These are phyloP conservation scores for Tenualosa thibaudeaui DNA, from an alignment of 2,797 vertebrate genomes.

Conservation along the genomic window DNA sequence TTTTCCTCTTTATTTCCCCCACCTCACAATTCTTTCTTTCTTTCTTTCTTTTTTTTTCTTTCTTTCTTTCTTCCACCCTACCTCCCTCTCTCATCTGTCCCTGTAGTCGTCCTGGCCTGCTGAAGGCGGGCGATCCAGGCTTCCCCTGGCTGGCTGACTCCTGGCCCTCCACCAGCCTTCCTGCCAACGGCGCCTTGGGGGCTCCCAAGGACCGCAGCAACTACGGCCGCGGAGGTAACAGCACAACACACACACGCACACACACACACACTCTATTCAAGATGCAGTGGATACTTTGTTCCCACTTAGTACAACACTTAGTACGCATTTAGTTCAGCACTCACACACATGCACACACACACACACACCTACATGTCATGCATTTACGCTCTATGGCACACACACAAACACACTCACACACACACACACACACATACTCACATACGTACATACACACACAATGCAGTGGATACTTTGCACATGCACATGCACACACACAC, in stretches of 20 bases:
- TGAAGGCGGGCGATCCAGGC: slow-evolving; percentile 87
- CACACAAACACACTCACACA: background rate
- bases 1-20: background rate
- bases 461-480: background rate
- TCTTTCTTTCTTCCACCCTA: background rate
- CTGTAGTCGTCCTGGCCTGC: slow-evolving; percentile 84
- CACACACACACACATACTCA: slow-evolving; percentile 28
- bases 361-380: no score
- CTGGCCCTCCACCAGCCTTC: slow-evolving; percentile 92
- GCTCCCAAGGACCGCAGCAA: slow-evolving; percentile 86
- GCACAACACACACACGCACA: background rate
- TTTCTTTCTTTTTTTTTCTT: slow-evolving; percentile 10
- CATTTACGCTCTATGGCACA: no score
- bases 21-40: background rate
- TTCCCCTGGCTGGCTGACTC: slow-evolving; percentile 96
- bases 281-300: no score
- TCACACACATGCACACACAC: no score
- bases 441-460: slow-evolving; percentile 35
- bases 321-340: no score
- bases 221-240: slow-evolving; percentile 88
- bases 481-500: no score
- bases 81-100: slow-evolving; percentile 40
- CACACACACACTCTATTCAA: no score
- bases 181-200: slow-evolving; percentile 85
- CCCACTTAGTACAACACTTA: no score